Conservation (phyloP, 1,140 invertebrate species). For the Pteromalus puparum region DNA sequence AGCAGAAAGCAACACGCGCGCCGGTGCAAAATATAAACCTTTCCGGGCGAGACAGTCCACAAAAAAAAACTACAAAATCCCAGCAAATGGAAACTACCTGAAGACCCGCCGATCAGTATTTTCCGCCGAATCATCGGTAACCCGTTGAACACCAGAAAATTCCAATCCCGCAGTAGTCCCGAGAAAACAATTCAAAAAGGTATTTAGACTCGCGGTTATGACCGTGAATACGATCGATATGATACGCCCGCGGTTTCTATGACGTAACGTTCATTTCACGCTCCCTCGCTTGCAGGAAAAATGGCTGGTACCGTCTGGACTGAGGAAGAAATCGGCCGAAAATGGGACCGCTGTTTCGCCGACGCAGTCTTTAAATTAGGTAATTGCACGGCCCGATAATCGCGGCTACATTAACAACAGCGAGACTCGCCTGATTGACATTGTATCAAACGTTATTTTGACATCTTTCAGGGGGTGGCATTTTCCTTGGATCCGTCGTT, state of each 20-base stretch:
- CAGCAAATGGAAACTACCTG: slow-evolving; percentile 25
- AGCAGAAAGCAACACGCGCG: not conserved
- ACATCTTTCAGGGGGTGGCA: slow-evolving; percentile 79
- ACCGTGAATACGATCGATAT: slow-evolving; percentile 32
- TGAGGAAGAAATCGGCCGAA: slow-evolving; percentile 75
- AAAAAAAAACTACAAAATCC: slow-evolving; percentile 10
- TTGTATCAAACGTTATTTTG: slow-evolving; percentile 52
- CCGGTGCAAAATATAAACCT: too few species aligned
- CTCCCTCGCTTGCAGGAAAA: slow-evolving; percentile 58
- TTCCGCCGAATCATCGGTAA: too few species aligned
- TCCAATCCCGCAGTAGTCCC: too few species aligned
- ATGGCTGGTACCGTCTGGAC: slow-evolving; percentile 67
- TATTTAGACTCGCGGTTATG: not conserved
- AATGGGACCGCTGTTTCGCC: slow-evolving; percentile 75
- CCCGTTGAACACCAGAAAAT: too few species aligned
- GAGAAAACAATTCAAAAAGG: slow-evolving; percentile 10
- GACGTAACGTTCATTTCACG: slow-evolving; percentile 45
- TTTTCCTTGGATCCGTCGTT: slow-evolving; percentile 80
- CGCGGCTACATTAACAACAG: not conserved
- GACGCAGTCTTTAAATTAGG: slow-evolving; percentile 74
- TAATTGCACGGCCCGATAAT: slow-evolving; percentile 58
- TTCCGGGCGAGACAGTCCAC: too few species aligned
- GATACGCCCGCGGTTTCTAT: slow-evolving; percentile 24
- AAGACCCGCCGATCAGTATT: not conserved
- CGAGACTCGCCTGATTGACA: slow-evolving; percentile 27